Conservation (phyloP, 2,888 invertebrate genomes). For the Tenthredo scrophulariae region DNA sequence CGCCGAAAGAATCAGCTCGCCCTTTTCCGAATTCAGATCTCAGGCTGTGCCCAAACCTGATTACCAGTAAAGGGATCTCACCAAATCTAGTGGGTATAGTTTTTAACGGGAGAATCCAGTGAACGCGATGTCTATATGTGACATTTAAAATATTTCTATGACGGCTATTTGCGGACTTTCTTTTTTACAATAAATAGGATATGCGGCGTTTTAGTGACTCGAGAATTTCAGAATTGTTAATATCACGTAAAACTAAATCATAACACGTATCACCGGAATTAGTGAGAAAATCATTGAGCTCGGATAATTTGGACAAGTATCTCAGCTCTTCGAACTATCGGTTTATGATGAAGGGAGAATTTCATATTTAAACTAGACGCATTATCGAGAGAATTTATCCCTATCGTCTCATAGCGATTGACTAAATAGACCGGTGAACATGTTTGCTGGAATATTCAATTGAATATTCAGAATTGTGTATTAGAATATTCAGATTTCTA, state of each 20-base stretch:
- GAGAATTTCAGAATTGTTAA: background rate
- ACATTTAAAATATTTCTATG: background rate
- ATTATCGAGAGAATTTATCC: constrained; percentile 5
- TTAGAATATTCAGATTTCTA: constrained; percentile 35
- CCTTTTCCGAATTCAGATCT: background rate
- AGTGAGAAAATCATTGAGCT: constrained; percentile 4
- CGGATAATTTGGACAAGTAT: background rate
- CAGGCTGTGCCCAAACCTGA: background rate
- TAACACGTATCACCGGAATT: background rate
- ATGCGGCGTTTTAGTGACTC: background rate
- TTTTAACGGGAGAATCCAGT: background rate
- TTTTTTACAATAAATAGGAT: background rate
- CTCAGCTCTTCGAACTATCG: background rate
- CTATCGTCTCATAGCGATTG: background rate
- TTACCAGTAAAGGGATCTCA: background rate
- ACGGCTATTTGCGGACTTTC: background rate
- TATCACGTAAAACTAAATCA: background rate
- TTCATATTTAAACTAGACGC: background rate
- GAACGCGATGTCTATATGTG: background rate
- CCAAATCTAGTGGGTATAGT: background rate
- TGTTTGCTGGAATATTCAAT: constrained; percentile 10
- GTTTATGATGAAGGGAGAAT: background rate
- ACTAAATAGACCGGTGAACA: background rate
- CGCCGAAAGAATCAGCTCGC: background rate
- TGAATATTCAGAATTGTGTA: constrained; percentile 37